phyloP scores from a whole-genome alignment of 2,113 vertebrate species.

The Phaethornis superciliosus region DNA sequence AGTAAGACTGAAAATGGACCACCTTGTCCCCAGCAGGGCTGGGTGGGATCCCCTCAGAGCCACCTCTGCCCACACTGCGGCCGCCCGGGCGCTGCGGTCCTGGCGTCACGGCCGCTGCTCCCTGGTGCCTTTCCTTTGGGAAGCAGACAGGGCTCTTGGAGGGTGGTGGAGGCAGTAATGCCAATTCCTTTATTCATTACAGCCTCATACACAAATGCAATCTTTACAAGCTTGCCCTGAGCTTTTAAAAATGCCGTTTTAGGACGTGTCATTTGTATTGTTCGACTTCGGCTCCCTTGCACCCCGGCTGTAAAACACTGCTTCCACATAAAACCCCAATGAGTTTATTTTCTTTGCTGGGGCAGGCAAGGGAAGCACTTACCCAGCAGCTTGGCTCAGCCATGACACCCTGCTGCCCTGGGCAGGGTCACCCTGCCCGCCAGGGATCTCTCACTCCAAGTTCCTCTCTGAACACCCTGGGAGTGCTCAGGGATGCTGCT shows the following conservation, averaged over 20 bases:
- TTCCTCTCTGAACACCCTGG: accelerated
- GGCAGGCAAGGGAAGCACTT: not conserved
- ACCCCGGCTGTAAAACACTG: not conserved
- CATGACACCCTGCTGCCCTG: not conserved
- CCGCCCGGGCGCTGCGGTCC: not conserved
- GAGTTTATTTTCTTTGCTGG: slow-evolving; percentile 24
- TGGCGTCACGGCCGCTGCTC: not conserved
- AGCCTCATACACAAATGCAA: slow-evolving; percentile 51
- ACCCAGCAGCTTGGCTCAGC: not conserved
- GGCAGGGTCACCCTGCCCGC: not conserved
- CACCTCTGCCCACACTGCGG: accelerated
- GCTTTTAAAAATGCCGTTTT: slow-evolving; percentile 46
- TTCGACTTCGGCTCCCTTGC: not conserved
- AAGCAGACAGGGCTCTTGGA: slow-evolving; percentile 43
- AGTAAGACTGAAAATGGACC: not conserved
- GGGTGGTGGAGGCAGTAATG: not conserved
- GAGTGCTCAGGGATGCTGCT: accelerated
- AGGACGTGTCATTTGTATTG: slow-evolving; percentile 41
- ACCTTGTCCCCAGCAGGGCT: not conserved
- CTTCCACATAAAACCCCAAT: not conserved
- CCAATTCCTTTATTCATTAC: slow-evolving; percentile 55
- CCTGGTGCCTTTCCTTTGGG: not conserved
- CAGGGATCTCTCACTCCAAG: accelerated
- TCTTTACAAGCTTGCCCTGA: slow-evolving; percentile 62
- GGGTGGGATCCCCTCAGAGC: not conserved